phyloP scores from a whole-genome alignment of 1,140 invertebrate genomes.

The Lepidotrigona ventralis region DNA sequence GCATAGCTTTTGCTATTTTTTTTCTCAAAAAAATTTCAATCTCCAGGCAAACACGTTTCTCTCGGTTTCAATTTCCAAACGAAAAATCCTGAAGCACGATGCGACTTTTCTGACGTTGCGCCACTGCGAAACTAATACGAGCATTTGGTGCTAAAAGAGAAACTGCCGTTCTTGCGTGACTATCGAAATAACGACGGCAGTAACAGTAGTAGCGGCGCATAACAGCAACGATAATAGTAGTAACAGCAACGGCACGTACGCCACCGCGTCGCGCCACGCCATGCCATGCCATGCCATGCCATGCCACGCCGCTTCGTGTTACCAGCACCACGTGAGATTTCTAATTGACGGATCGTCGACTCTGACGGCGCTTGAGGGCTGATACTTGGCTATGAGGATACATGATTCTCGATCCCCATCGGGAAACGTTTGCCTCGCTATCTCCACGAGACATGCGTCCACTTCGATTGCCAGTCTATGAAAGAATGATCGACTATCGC shows the following conservation, averaged over 20 bases:
- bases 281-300: too few species aligned
- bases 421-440: constrained; percentile 27
- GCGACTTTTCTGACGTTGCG: background rate
- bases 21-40: background rate
- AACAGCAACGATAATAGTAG: constrained; percentile 51
- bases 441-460: constrained; percentile 4
- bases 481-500: constrained; percentile 4
- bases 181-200: constrained; percentile 57
- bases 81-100: background rate
- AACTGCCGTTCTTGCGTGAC: constrained; percentile 40
- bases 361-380: constrained; percentile 52
- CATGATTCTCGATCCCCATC: constrained; percentile 48
- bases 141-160: constrained; percentile 6
- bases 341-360: constrained; percentile 63
- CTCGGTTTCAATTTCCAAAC: constrained; percentile 1
- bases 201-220: constrained; percentile 54
- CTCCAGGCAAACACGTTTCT: background rate
- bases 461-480: background rate
- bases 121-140: constrained; percentile 40
- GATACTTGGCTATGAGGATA: constrained; percentile 46
- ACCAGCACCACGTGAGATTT: constrained; percentile 54
- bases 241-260: constrained; percentile 42
- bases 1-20: background rate
- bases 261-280: background rate
- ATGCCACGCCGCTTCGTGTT: constrained; percentile 21